Evolutionary conservation across 2,888 invertebrate genomes (phyloP).

Genomic region (Nomada hirtipes): DNA sequence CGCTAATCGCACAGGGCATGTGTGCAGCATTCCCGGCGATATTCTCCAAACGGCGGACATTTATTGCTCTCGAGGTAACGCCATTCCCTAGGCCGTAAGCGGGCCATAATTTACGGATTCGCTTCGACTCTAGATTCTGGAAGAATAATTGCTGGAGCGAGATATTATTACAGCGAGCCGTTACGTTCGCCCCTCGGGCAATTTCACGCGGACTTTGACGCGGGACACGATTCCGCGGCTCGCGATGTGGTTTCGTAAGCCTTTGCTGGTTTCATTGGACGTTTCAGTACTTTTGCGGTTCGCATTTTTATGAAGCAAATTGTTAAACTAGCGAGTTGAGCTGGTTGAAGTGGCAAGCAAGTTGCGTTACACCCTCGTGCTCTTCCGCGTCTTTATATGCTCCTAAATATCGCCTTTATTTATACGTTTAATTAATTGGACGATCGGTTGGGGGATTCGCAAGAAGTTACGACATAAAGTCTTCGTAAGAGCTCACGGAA

Average conservation of each 20-base stretch:
- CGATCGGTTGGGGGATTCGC: background rate
- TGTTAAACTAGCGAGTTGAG: background rate
- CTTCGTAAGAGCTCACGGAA: background rate
- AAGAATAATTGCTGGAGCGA: conserved; percentile 59
- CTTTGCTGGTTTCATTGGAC: background rate
- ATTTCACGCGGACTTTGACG: conserved; percentile 2
- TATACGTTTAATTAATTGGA: background rate
- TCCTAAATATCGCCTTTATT: background rate
- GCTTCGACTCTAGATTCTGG: conserved; percentile 48
- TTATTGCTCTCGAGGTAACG: conserved; percentile 66
- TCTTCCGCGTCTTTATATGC: too few relatives aligned
- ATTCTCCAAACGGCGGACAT: conserved; percentile 59
- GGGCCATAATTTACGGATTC: conserved; percentile 63
- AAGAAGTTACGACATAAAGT: background rate
- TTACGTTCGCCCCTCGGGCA: background rate
- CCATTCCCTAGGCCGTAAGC: conserved; percentile 59
- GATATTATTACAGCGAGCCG: conserved; percentile 17
- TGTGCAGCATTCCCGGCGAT: conserved; percentile 57
- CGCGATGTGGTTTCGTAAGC: background rate
- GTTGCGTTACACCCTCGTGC: too few relatives aligned
- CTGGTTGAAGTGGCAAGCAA: too few relatives aligned
- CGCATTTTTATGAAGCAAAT: background rate
- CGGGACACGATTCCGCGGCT: background rate
- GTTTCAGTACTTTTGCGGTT: background rate
- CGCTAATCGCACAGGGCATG: conserved; percentile 58